Base-by-base conservation (phyloP, 2,797 vertebrate genomes). In the Takifugu ocellatus region DNA sequence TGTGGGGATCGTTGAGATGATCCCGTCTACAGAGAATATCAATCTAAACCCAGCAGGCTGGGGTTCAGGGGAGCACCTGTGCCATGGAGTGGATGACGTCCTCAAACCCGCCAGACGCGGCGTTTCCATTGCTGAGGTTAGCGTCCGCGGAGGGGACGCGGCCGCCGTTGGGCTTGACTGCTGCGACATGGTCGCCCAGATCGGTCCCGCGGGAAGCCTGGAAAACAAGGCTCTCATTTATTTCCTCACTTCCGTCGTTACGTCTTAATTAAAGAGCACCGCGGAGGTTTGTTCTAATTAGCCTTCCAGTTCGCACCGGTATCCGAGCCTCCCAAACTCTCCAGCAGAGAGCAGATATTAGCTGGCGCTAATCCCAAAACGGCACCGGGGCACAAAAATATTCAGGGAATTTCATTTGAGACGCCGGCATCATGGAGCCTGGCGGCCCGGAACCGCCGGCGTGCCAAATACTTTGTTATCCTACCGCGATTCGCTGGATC, bases 11-110 rank as follows among this genome's bases (percentile, higher is more conserved):
- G 63, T 47, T 0, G 44, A 9, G 12, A 9, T 9, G 21, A 11
- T 47, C 2, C 3, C 7, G 21, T 47, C 6, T 24, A 5, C 17
- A 7, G 17, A 10, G 14, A 26, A 49, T 21, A 2, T 24, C 48
- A 16, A 27, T 15, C 25, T 25, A 0, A 14, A 6, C 6, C 12
- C 15, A 15, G 26, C n/a, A 3, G 1, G 8, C 7, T 3, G 33
- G 31, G 1, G 9, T 7, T 1, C 31, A 33, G 31, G 44, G 2
- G 44, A 5, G 17, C 89, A 98, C 96, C 91, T 98, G 96, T 26
- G 96, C 95, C 95, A 98, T 98, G 63, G 88, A 91, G 58, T 92
- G 93, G 58, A 98, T 91, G 36, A 93, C 72, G 21, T 88, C 90
- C 52, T 97, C 94, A 61, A 95, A 92, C 42, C 95, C 95, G 49